Base-by-base conservation (phyloP, 2,797 vertebrate species). In the Hypotaenidia philippensis region DNA sequence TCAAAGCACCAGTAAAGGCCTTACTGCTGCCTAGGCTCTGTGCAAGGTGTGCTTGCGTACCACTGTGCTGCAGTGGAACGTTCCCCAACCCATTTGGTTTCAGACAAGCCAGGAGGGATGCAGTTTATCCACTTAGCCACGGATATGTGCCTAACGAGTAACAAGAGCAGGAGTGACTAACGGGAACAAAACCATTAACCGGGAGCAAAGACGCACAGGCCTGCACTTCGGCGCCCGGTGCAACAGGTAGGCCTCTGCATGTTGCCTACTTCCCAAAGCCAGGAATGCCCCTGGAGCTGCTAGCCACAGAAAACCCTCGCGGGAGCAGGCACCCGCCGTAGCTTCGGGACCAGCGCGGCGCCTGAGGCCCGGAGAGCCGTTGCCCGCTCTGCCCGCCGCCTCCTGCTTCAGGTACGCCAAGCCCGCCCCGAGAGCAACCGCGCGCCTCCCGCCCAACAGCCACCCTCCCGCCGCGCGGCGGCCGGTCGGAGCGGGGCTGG, bases 1-100 rank as follows among this genome's bases (percentile, higher is more conserved):
- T 32, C 32, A 23, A 38, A 21, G 36, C 40, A 10, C 10, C 59
- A 13, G 1, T 47, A 49, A 65, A 68, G 53, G 11, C 7, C 19
- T n/a, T 15, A 6, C 31, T 36, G 32, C 71, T 65, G 44, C 38
- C 29, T 2, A 4, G 19, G 9, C 27, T 34, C 11, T 6, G 1
- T 0, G 2, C 2, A 2, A 26, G 19, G 17, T 50, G 40, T 32
- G 41, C 61, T 49, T 36, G 8, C 1, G 2, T 16, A 11, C 29
- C 25, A 9, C 31, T 4, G 2, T 0, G 14, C 17, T 8, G 21
- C 29, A 19, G 50, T 21, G 50, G 23, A 50, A n/a, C 23, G 18
- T 31, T 7, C 26, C 70, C 29, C 26, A 29, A 3, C 36, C 29
- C 7, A 0, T 1, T 2, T 4, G 17, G 45, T 31, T 29, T 18